A percentile compares a stretch with the other conserved stretches of the same genome.
Conservation (phyloP, 2,888 invertebrate genomes). For the Tolmerus cingulatus region DNA sequence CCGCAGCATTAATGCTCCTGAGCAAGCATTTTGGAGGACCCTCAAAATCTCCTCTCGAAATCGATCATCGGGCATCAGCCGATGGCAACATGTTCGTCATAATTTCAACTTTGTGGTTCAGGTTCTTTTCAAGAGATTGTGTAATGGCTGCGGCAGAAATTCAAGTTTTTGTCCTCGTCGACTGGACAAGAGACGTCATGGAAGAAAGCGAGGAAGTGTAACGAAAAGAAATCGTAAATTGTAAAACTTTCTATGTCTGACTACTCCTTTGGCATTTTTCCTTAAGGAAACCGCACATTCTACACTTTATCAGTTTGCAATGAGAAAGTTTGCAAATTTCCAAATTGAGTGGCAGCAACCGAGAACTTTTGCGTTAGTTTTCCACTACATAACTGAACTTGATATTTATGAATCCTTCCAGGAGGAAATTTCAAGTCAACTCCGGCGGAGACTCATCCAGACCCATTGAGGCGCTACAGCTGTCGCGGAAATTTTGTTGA, state of each 20-base stretch:
- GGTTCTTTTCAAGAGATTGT: neutral
- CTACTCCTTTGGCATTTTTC: slow-evolving; percentile 12
- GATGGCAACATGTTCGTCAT: neutral
- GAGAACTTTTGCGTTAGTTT: slow-evolving; percentile 7
- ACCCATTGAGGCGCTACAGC: neutral
- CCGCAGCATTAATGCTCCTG: slow-evolving; percentile 7
- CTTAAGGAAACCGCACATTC: slow-evolving; percentile 22
- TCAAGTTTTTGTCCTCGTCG: neutral
- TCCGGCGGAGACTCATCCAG: neutral
- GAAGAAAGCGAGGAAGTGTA: neutral
- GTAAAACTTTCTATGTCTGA: slow-evolving; percentile 12
- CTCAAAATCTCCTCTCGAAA: neutral
- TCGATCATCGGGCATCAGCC: slow-evolving; percentile 6
- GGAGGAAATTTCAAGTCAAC: neutral
- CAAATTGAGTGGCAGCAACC: slow-evolving; percentile 16
- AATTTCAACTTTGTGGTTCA: neutral
- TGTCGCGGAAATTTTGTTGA: neutral
- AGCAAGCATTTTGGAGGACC: slow-evolving; percentile 1
- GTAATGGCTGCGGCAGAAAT: neutral
- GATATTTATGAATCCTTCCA: slow-evolving; percentile 5
- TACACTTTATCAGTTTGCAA: slow-evolving; percentile 28
- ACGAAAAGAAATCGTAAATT: slow-evolving; percentile 7
- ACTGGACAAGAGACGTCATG: neutral
- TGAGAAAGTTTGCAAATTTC: slow-evolving; percentile 31
- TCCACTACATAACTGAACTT: slow-evolving; percentile 4